Base-by-base conservation (phyloP, 2,888 invertebrate species). In the Onthophagus sagittarius region DNA sequence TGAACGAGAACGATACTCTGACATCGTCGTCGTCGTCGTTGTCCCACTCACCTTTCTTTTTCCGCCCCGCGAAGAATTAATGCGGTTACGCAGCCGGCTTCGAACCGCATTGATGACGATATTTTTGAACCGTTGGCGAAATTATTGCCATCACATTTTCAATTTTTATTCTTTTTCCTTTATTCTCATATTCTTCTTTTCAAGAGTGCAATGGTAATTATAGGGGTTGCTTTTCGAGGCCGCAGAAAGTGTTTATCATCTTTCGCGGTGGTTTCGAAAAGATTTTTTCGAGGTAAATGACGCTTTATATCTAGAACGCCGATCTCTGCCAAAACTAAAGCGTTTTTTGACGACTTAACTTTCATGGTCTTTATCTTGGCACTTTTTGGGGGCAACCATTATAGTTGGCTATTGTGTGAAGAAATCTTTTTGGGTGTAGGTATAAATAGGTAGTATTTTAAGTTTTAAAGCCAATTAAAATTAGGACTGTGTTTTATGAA, bases 11-110 rank as follows among this genome's bases (percentile, higher is more conserved):
- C 32, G 67, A 31, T n/a, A 67, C 67, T 64, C 64, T 64, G 13
- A 14, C 63, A 14, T 4, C 63, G 15, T 15, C 15, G 64, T 23
- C 15, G 14, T 14, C 13, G 23, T 64, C 64, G 64, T 13, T 32
- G 15, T 31, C 32, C 67, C 67, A 6, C 23, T 15, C 64, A 13
- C 67, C 31, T 64, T 15, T 15, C 67, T n/a, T 23, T 32, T 67
- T 13, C 62, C 62, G 69, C 62, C 23, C 39, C 31, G 69, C 13
- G 62, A 62, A 62, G 69, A 69, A 72, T 72, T 72, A 72, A 72
- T 72, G 71, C 71, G 70, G 39, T 71, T 71, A 64, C 65, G 33
- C 64, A 39, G n/a, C 63, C 32, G 63, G 31, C 13, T 32, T n/a
- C 39, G 64, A 14, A 53, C 39, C 39, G 39, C 39, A 53, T 53